These are phyloP conservation scores for Drosophila guanche DNA, from an alignment of 1,140 invertebrate genomes.

Conservation along the genomic window DNA sequence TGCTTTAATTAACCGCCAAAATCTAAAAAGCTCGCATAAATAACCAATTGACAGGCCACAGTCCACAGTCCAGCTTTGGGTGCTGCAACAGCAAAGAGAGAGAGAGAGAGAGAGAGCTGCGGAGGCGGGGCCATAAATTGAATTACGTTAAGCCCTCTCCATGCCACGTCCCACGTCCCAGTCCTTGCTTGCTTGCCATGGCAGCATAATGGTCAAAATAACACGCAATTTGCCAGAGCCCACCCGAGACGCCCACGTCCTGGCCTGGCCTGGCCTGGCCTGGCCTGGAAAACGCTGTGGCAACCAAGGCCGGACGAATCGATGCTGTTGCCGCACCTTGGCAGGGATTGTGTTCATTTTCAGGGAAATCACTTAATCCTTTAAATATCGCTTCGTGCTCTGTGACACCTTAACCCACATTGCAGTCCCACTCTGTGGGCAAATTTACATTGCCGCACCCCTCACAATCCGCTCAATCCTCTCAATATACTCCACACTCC, in stretches of 20 bases:
- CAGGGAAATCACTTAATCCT: conserved; percentile 77
- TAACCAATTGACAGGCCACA: conserved; percentile 67
- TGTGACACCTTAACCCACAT: conserved; percentile 66
- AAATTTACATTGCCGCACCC: conserved; percentile 62
- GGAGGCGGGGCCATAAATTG: conserved; percentile 60
- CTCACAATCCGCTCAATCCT: neutral
- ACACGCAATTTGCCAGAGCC: conserved; percentile 68
- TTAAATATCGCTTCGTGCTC: conserved; percentile 57
- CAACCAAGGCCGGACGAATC: conserved; percentile 15
- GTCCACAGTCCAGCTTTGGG: neutral
- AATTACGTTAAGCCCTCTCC: conserved; percentile 71
- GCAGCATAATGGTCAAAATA: conserved; percentile 75
- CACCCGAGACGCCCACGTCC: conserved; percentile 6
- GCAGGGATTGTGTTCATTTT: conserved; percentile 58
- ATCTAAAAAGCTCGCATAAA: conserved; percentile 77
- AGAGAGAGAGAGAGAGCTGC: too few relatives aligned
- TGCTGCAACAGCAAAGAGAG: neutral
- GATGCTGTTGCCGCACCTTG: conserved; percentile 9
- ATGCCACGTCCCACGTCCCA: too few relatives aligned
- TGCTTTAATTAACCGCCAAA: conserved; percentile 80
- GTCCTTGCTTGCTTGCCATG: neutral
- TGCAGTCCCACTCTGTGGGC: conserved; percentile 10
- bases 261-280: too few relatives aligned
- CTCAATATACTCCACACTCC: neutral
- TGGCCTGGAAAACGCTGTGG: neutral